Evolutionary conservation across 1,140 invertebrate genomes (phyloP).

Genomic region (Brachionus rubens): DNA sequence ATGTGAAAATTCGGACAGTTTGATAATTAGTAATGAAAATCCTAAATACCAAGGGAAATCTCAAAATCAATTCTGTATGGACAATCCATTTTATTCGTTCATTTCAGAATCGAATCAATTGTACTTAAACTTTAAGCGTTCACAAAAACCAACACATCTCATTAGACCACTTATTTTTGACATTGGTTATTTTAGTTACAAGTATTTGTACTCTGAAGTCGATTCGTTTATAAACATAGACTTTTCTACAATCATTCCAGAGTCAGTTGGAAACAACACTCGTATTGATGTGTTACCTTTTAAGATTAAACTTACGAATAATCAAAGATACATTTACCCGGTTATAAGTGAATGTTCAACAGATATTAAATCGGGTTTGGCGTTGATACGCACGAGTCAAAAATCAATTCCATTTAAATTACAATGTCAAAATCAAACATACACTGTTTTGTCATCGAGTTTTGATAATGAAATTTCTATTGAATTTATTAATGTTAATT

Average conservation of each 20-base stretch:
- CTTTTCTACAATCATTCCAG: conserved; percentile 32
- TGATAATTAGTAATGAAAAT: conserved; percentile 18
- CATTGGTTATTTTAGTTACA: conserved; percentile 42
- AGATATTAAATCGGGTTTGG: conserved; percentile 17
- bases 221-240: conserved; percentile 1
- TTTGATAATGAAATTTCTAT: conserved; percentile 22
- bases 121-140: conserved; percentile 10
- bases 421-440: conserved; percentile 9
- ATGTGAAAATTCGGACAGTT: not conserved
- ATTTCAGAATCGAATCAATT: conserved; percentile 16
- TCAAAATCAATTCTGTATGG: conserved; percentile 22
- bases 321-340: not conserved
- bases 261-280: not conserved
- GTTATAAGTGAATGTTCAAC: conserved; percentile 30
- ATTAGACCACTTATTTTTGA: conserved; percentile 23
- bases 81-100: conserved; percentile 19
- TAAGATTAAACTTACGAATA: conserved; percentile 1
- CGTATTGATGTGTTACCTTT: not conserved
- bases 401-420: conserved; percentile 22
- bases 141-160: not conserved
- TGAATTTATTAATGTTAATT: conserved; percentile 32
- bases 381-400: not conserved
- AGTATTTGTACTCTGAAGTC: conserved; percentile 25
- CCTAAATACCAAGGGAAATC: not conserved
- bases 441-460: conserved; percentile 24